Evolutionary conservation across 37 sponge, comb jelly and placozoan species (phyloP).

Genomic region (Spongia lamella): DNA sequence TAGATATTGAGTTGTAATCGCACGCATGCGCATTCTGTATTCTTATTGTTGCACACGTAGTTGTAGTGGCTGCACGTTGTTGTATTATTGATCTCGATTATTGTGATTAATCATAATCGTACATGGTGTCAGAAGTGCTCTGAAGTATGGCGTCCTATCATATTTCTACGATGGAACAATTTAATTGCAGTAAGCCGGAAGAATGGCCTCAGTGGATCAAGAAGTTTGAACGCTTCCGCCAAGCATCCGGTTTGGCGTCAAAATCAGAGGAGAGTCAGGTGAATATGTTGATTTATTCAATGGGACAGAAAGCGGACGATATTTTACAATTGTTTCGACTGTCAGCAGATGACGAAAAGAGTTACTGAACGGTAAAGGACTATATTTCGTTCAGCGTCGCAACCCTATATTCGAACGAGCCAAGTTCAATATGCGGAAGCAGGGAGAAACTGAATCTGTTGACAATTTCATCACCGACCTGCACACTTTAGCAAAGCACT

Average conservation of each 20-base stretch:
- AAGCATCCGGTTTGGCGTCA: not conserved
- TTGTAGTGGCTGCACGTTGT: too few relatives aligned
- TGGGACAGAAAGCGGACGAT: not conserved
- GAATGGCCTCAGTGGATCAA: constrained; percentile 7
- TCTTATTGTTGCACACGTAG: too few relatives aligned
- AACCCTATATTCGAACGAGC: constrained; percentile 8
- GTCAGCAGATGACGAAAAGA: constrained; percentile 3
- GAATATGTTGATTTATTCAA: constrained; percentile 1
- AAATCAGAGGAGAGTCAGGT: constrained; percentile 8
- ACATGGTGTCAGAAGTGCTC: too few relatives aligned
- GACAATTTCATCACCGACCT: constrained; percentile 6
- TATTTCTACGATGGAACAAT: too few relatives aligned
- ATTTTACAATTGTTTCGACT: not conserved
- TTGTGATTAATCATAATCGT: too few relatives aligned
- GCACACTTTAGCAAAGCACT: constrained; percentile 15
- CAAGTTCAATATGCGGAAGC: constrained; percentile 7
- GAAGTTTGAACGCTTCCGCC: constrained; percentile 1
- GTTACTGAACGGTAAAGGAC: not conserved
- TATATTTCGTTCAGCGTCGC: not conserved
- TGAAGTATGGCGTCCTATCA: too few relatives aligned
- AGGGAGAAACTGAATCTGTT: constrained; percentile 2
- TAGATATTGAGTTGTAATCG: too few relatives aligned
- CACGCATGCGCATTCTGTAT: too few relatives aligned
- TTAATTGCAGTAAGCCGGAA: not conserved
- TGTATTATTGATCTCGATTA: too few relatives aligned